Evolutionary conservation across 2,888 invertebrate genomes (phyloP).

Genomic region (Chloroclystis v-ata): DNA sequence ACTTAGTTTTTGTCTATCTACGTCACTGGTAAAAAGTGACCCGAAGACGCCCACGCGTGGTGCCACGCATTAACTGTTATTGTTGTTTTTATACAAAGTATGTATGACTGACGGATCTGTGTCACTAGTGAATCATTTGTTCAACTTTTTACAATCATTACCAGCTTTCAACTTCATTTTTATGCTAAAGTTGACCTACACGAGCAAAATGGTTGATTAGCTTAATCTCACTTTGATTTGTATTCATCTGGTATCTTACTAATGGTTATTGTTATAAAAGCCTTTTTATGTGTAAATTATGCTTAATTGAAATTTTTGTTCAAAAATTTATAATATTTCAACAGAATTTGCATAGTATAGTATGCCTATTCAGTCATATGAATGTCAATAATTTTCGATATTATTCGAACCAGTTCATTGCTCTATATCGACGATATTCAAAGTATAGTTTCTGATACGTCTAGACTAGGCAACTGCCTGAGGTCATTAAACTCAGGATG

Average conservation of each 20-base stretch:
- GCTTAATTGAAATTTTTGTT: too few relatives aligned
- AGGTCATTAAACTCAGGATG: conserved; percentile 9
- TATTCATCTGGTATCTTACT: background rate
- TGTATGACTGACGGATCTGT: conserved; percentile 28
- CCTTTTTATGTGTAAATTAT: background rate
- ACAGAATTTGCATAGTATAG: background rate
- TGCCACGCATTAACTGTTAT: conserved; percentile 39
- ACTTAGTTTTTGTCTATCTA: background rate
- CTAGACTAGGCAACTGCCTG: conserved; percentile 13
- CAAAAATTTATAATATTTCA: background rate
- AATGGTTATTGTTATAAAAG: background rate
- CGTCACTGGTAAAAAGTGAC: conserved; percentile 31
- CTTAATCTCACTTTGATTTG: conserved; percentile 2
- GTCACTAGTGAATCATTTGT: conserved; percentile 25
- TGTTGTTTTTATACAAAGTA: conserved; percentile 35
- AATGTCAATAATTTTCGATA: background rate
- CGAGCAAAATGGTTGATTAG: background rate
- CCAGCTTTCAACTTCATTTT: background rate
- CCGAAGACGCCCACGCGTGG: conserved; percentile 49
- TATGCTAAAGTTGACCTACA: conserved; percentile 3
- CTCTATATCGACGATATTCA: background rate
- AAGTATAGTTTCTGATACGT: conserved; percentile 8
- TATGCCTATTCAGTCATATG: too few relatives aligned
- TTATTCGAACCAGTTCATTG: background rate
- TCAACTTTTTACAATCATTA: conserved; percentile 1